Conservation (phyloP, 2,888 invertebrate genomes). For the Gortyna flavago region DNA sequence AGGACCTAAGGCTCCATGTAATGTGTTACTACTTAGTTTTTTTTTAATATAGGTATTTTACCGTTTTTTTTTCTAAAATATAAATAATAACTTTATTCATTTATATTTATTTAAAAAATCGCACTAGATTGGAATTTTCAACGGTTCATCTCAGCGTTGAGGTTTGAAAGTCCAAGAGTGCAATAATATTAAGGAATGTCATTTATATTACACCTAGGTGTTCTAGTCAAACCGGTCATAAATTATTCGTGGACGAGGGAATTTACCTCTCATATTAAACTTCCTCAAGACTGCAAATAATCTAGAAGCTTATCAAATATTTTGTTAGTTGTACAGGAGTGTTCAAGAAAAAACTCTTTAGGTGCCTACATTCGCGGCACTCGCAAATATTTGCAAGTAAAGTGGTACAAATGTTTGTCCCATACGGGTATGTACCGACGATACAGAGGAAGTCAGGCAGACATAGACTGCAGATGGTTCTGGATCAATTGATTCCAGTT, state of each 20-base stretch:
- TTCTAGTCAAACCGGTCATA: neutral
- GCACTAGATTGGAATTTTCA: neutral
- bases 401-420: neutral
- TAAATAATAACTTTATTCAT: too few relatives aligned
- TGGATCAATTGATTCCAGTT: constrained; percentile 24
- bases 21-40: too few relatives aligned
- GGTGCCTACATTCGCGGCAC: neutral
- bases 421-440: neutral
- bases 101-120: too few relatives aligned
- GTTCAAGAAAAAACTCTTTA: constrained; percentile 18
- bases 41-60: too few relatives aligned
- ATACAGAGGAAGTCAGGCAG: constrained; percentile 12
- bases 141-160: neutral
- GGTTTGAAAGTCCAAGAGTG: neutral
- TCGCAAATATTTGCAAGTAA: neutral
- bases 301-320: neutral
- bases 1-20: too few relatives aligned
- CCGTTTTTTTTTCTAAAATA: too few relatives aligned
- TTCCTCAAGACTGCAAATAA: neutral
- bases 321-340: neutral
- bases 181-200: neutral
- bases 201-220: neutral
- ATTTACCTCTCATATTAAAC: neutral
- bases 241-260: neutral
- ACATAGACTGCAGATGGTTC: constrained; percentile 14